These are phyloP conservation scores for Rhodophaea formosa DNA, from an alignment of 2,888 invertebrate species.

Conservation along the genomic window DNA sequence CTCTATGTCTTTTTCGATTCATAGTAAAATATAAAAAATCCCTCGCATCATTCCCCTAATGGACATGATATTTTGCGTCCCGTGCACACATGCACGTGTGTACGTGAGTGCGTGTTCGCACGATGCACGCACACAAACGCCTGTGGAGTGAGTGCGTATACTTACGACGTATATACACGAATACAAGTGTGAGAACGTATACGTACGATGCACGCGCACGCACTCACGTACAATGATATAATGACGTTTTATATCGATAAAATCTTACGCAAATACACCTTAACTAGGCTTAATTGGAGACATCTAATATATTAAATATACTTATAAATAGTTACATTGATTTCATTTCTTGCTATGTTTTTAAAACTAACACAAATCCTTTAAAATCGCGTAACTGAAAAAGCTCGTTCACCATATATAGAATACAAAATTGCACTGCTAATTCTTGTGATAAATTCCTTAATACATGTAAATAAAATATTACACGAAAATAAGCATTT, in stretches of 20 bases:
- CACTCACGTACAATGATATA: conserved; percentile 49
- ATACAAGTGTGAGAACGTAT: conserved; percentile 19
- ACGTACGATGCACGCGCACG: conserved; percentile 26
- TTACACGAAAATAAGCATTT: background rate
- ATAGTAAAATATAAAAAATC: conserved; percentile 79
- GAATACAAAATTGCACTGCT: conserved; percentile 24
- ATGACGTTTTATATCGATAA: conserved; percentile 69
- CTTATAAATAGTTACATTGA: conserved; percentile 71
- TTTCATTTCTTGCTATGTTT: conserved; percentile 37
- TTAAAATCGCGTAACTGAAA: conserved; percentile 30
- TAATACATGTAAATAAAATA: conserved; percentile 3
- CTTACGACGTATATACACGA: conserved; percentile 47
- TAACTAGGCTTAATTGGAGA: conserved; percentile 71
- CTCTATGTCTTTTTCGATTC: conserved; percentile 75
- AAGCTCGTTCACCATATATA: conserved; percentile 15
- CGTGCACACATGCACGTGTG: conserved; percentile 41
- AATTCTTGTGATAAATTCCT: conserved; percentile 15
- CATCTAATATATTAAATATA: conserved; percentile 77
- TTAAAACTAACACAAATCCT: conserved; percentile 49
- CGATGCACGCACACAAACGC: conserved; percentile 31
- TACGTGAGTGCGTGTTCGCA: conserved; percentile 21
- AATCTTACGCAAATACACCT: conserved; percentile 73
- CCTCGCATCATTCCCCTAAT: conserved; percentile 74
- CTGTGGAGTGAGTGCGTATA: conserved; percentile 3
- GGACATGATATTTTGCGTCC: conserved; percentile 61